Base-by-base conservation (phyloP, 2,797 vertebrate species). In the Crypturellus tataupa region DNA sequence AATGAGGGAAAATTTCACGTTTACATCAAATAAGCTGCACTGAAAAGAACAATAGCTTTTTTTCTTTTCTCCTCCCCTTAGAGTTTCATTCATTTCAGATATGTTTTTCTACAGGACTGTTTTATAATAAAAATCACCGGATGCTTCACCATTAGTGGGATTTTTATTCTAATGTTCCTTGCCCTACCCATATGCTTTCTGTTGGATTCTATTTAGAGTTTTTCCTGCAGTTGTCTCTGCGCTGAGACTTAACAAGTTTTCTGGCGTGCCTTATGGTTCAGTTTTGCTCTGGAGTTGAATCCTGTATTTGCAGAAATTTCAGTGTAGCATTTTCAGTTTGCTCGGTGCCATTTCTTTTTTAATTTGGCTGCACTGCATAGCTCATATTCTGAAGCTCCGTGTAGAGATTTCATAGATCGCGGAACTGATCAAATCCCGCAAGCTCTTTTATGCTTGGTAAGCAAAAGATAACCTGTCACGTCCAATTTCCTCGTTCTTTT, bases 191-290 rank as follows among this genome's bases (percentile, higher is more conserved):
- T 96, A 76, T 95, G 94, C 85, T 96, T 96, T 91, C 84, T 59
- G 80, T 91, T 96, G 90, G 87, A 60, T 96, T 93, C 87, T 96
- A 76, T 97, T 96, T 96, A 88, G 87, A 87, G 91, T 92, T 68
- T 87, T 65, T 75, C 65, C 93, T 91, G 87, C 93, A 87, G 93
- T 96, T 95, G 93, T 96, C 93, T 91, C 86, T 92, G 75, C 70
- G 40, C 85, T 93, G 83, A 95, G 92, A 85, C 85, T 90, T 90
- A 62, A 89, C 85, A 59, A 87, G 90, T 94, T 94, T 96, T 79
- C 89, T 96, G 93, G 62, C 94, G 86, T 89, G 93, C 96, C 93
- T 79, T 95, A 89, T 95, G 95, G 42, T 96, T 94, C 73, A 39
- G 67, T 85, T 95, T 96, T 86, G 80, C 78, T 88, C 89, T 65